Base-by-base conservation (phyloP, 2,888 invertebrate species). In the Pemphredon lugubris region DNA sequence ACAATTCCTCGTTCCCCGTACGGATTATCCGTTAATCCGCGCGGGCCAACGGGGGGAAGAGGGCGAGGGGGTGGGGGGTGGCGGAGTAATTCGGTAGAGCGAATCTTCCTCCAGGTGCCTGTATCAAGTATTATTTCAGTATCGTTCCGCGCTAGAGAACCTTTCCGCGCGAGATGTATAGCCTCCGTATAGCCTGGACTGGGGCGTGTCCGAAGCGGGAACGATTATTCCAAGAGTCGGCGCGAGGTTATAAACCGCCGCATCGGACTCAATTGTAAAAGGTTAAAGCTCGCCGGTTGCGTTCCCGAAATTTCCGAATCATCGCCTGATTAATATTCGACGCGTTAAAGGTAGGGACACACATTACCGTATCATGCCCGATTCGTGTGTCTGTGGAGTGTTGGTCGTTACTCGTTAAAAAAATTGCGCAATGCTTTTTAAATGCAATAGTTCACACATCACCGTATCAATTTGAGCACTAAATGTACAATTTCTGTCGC, bases 111-210 rank as follows among this genome's bases (percentile, higher is more conserved):
- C 82, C 77, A 83, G 82, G 83, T 85, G 83, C 81, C 84, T 85
- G 83, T 87, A 88, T 88, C 87, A 86, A 85, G 85, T 88, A 89
- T 89, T 88, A 88, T 88, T 88, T 88, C 88, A 87, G 86, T 83
- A 84, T 85, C 83, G 84, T 82, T 84, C 78, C 81, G 73, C 68
- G 48, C 60, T 64, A 44, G 58, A 67, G 72, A 72, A 57, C 65
- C 71, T 64, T 73, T 61, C n/a, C 68, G 55, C 64, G 60, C 39
- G 69, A 66, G 57, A 69, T 47, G 44, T 60, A 23, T 16, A 57
- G 20, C 57, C 51, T 40, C 45, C 42, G 32, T 39, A 58, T 30
- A 21, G 21, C 51, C 30, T 54, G 51, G 42, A 54, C 50, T 45
- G 53, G 53, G n/a, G 42, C 40, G 59, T 45, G 47, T 47, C 39